Evolutionary conservation across 2,888 invertebrate species (phyloP).

Genomic region (Noctua comes): DNA sequence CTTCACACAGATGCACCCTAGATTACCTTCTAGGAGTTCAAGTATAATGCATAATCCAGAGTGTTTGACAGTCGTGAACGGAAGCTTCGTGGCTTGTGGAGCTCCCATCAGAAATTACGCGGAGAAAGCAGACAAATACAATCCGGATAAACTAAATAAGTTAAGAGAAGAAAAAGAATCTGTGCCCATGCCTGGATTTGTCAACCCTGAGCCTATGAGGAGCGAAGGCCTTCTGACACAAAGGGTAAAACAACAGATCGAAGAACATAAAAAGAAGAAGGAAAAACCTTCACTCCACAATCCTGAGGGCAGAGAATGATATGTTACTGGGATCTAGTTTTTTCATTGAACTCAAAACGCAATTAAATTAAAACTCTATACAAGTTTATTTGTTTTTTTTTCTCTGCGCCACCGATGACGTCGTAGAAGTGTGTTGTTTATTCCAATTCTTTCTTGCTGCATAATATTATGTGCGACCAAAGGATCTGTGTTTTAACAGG

Average conservation of each 20-base stretch:
- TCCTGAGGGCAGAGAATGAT: constrained; percentile 67
- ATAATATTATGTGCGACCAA: neutral
- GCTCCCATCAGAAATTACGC: constrained; percentile 7
- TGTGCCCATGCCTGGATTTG: constrained; percentile 74
- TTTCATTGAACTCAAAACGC: neutral
- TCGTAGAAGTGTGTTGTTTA: no score
- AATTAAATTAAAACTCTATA: neutral
- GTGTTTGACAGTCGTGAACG: constrained; percentile 39
- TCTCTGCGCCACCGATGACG: neutral
- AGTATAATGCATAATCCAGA: constrained; percentile 19
- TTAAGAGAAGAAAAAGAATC: constrained; percentile 49
- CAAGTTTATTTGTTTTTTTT: neutral
- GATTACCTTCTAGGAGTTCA: constrained; percentile 30
- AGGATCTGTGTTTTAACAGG: neutral
- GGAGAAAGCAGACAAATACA: constrained; percentile 5
- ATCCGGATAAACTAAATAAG: neutral
- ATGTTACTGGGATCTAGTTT: neutral
- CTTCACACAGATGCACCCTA: constrained; percentile 52
- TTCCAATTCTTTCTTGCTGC: no score
- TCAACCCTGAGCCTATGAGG: constrained; percentile 67
- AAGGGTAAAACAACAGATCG: constrained; percentile 69
- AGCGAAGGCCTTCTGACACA: constrained; percentile 74
- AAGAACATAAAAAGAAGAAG: constrained; percentile 72
- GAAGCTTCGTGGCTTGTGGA: constrained; percentile 26
- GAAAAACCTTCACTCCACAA: constrained; percentile 66